Conservation (phyloP, 2,888 invertebrate species). For the Pterobdella sp. region DNA sequence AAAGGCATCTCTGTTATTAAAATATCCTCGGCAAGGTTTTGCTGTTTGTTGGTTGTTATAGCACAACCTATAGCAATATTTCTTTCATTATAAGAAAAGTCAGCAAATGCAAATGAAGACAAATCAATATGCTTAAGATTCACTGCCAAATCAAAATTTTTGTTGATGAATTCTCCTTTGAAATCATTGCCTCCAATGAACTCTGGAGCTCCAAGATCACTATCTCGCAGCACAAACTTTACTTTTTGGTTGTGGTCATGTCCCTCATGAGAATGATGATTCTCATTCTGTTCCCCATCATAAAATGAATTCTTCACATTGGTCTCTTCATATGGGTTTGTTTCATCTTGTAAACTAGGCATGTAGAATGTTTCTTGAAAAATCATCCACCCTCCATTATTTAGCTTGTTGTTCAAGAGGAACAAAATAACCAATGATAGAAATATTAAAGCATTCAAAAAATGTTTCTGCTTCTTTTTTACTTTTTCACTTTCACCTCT, state of each 20-base stretch:
- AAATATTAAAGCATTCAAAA: background rate
- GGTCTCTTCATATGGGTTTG: background rate
- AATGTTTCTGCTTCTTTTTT: background rate
- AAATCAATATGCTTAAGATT: conserved; percentile 18
- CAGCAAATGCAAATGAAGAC: conserved; percentile 8
- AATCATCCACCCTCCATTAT: background rate
- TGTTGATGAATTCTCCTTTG: background rate
- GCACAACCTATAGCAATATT: conserved; percentile 38
- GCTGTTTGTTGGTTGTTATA: conserved; percentile 36
- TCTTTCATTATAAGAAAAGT: conserved; percentile 25
- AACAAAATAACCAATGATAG: background rate
- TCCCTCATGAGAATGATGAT: background rate
- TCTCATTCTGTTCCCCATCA: background rate
- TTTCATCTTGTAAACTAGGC: background rate
- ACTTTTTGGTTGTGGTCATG: conserved; percentile 35
- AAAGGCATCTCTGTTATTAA: conserved; percentile 35
- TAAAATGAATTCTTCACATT: background rate
- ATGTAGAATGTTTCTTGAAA: conserved; percentile 1
- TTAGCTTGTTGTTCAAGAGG: background rate
- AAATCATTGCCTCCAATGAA: conserved; percentile 32
- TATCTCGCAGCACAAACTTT: conserved; percentile 34
- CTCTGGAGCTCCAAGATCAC: conserved; percentile 31
- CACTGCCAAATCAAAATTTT: conserved; percentile 17
- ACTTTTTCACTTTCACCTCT: background rate
- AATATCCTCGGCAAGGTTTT: conserved; percentile 27